Evolutionary conservation across 2,113 vertebrate species (phyloP), one percentile per base, ranked within the genome.

Genomic region (Melanerpes aurifrons): DNA sequence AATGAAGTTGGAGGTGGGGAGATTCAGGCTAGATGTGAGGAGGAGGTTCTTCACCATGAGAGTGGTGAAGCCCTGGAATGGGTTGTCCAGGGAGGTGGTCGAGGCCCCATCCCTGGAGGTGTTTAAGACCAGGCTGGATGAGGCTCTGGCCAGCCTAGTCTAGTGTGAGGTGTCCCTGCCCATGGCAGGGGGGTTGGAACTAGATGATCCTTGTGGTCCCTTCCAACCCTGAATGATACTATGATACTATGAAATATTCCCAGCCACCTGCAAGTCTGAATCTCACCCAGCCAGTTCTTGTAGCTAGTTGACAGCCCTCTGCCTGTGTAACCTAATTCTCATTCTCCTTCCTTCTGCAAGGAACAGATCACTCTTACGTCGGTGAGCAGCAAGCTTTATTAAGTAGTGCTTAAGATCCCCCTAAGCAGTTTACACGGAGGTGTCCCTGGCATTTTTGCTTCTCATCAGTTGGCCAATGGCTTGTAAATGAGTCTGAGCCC

Each of bases 351-450:
- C 82, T 83, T 26, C 56, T 16, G 11, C 66, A 25, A 0, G 35
- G 40, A 89, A 28, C 62, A 81, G 82, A 70, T 67, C 70, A 48
- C 29, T 22, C 70, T 47, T 31, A 47, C 4, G 3, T 57, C 5
- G 14, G 24, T 20, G 3, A 56, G 58, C 63, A 54, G 16, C 22
- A 25, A 31, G 73, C 62, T 86, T 32, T 62, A 82, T 95, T 84
- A 92, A 95, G 93, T 9, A 87, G 54, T 21, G 31, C 80, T 94
- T 94, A 84, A 57, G 70, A 66, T 94, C 78, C 71, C 87, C 35
- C 92, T 95, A 90, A 95, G 86, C 86, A 69, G 82, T 91, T 91
- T 90, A 94, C 58, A 50, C 19, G 43, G 59, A 29, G 72, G 86
- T 7, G 0, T 86, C 90, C 71, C 73, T 16, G 17, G n/a, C 47